These are phyloP conservation scores for Corythoichthys haematopterus DNA, from an alignment of 2,113 vertebrate genomes.

Conservation along the genomic window DNA sequence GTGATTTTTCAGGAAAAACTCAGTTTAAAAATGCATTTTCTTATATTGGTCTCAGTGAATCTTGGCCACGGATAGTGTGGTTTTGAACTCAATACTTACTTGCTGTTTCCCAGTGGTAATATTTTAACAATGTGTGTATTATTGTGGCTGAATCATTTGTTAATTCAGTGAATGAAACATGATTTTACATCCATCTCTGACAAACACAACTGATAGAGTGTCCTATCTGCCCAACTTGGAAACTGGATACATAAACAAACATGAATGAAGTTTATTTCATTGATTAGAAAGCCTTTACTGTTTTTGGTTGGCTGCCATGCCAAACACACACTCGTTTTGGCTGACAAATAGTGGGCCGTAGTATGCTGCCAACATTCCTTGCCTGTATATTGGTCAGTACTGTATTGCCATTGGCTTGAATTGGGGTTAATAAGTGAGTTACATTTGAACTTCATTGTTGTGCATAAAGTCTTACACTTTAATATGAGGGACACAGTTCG, in stretches of 20 bases:
- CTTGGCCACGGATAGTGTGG: too few species aligned
- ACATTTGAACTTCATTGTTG: constrained; percentile 12
- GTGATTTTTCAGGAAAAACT: too few species aligned
- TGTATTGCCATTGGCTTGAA: constrained; percentile 20
- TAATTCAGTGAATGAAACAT: constrained; percentile 24
- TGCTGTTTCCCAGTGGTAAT: not conserved
- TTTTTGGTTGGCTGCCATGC: constrained; percentile 14
- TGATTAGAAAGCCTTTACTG: constrained; percentile 27
- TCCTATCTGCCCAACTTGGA: constrained; percentile 17
- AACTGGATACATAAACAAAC: constrained; percentile 27
- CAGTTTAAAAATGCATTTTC: too few species aligned
- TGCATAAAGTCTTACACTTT: constrained; percentile 8
- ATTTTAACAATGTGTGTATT: not conserved
- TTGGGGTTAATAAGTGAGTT: not conserved
- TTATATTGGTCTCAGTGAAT: too few species aligned
- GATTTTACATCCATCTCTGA: constrained; percentile 22
- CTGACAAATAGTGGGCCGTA: constrained; percentile 7
- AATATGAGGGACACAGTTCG: too few species aligned
- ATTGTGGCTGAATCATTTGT: not conserved
- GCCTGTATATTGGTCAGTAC: not conserved
- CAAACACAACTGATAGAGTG: constrained; percentile 25
- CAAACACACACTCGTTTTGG: constrained; percentile 10
- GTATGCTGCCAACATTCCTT: constrained; percentile 4
- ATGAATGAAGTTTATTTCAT: constrained; percentile 34
- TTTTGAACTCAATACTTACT: not conserved